Evolutionary conservation across 2,888 invertebrate genomes (phyloP).

Genomic region (Leptodirus hochenwartii): DNA sequence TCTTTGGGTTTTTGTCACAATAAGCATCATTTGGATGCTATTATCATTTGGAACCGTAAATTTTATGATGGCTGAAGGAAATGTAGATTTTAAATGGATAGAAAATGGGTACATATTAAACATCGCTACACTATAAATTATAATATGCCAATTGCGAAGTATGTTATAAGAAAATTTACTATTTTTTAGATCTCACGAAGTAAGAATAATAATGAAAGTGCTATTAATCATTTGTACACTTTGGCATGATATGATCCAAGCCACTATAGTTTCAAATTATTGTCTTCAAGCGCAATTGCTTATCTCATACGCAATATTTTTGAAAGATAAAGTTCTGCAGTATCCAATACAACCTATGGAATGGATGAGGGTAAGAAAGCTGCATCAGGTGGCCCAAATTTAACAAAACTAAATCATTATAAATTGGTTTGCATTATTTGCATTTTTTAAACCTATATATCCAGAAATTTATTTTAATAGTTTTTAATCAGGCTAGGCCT

Average conservation of each 20-base stretch:
- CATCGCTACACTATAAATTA: neutral
- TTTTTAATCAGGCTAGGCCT: neutral
- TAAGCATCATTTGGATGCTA: slow-evolving; percentile 53
- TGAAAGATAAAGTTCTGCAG: slow-evolving; percentile 52
- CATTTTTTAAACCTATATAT: neutral
- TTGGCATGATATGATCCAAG: slow-evolving; percentile 66
- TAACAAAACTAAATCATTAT: too few relatives aligned
- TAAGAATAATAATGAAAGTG: slow-evolving; percentile 32
- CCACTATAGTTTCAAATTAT: slow-evolving; percentile 66
- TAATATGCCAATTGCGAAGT: neutral
- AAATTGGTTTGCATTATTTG: too few relatives aligned
- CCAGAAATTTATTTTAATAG: slow-evolving; percentile 2
- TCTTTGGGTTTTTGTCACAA: slow-evolving; percentile 52
- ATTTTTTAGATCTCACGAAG: slow-evolving; percentile 6
- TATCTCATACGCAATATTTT: slow-evolving; percentile 52
- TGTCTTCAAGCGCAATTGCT: slow-evolving; percentile 65
- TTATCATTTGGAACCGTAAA: slow-evolving; percentile 45
- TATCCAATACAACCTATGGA: slow-evolving; percentile 51
- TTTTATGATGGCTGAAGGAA: slow-evolving; percentile 42
- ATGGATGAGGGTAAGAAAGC: slow-evolving; percentile 65
- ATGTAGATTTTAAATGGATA: slow-evolving; percentile 45
- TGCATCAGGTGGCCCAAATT: too few relatives aligned
- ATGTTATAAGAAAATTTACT: slow-evolving; percentile 1
- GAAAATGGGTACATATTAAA: slow-evolving; percentile 30
- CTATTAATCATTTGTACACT: slow-evolving; percentile 47